These are phyloP conservation scores for Rhopalosiphum maidis DNA, from an alignment of 1,140 invertebrate genomes.

Conservation along the genomic window DNA sequence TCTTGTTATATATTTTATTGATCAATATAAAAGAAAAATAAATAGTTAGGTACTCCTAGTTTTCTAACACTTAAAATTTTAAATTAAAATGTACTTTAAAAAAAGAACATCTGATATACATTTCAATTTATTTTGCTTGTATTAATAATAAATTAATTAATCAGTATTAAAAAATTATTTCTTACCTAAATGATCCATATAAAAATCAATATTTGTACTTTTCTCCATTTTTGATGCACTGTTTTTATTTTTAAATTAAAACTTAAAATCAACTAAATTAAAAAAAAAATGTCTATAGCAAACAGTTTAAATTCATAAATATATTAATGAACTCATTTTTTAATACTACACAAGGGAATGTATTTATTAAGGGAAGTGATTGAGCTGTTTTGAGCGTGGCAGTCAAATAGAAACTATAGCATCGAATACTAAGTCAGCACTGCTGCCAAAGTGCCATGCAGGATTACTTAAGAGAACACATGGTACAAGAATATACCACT, in stretches of 20 bases:
- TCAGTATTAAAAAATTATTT: not conserved
- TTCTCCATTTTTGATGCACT: slow-evolving; percentile 37
- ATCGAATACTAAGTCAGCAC: slow-evolving; percentile 7
- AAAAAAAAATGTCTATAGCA: not conserved
- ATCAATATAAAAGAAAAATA: not conserved
- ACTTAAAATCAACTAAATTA: slow-evolving; percentile 19
- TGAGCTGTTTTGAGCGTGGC: slow-evolving; percentile 31
- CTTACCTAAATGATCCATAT: slow-evolving; percentile 48
- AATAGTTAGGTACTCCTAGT: not conserved
- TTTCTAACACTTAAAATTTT: not conserved
- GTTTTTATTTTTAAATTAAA: not conserved
- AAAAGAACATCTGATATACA: not conserved
- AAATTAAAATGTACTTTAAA: slow-evolving; percentile 7
- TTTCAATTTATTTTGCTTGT: not conserved
- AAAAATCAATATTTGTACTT: slow-evolving; percentile 29
- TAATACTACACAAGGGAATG: slow-evolving; percentile 11
- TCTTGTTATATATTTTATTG: not conserved
- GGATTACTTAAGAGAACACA: slow-evolving; percentile 52
- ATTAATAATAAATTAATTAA: not conserved
- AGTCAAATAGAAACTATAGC: slow-evolving; percentile 31
- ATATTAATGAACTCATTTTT: not conserved
- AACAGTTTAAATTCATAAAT: not conserved
- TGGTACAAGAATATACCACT: slow-evolving; percentile 16
- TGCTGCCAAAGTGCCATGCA: not conserved
- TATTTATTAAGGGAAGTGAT: not conserved